phyloP scores from a whole-genome alignment of 2,797 vertebrate species.

The Geotrypetes seraphini region DNA sequence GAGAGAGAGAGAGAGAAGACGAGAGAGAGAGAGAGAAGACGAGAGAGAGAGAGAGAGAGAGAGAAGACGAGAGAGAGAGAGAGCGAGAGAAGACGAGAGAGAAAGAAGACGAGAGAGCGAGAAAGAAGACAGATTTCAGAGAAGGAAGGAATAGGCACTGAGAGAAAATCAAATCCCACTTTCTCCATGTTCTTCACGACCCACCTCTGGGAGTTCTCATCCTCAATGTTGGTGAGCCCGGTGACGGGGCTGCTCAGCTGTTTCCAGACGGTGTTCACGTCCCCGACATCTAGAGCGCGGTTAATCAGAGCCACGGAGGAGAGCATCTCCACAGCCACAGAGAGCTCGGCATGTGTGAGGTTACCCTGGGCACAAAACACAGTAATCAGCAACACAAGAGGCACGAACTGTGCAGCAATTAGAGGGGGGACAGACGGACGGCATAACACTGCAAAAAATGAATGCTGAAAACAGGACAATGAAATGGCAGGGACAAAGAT shows the following conservation, averaged over 20 bases:
- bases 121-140: neutral
- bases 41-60: too few relatives aligned
- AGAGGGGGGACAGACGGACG: fast-evolving
- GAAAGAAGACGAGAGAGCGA: too few relatives aligned
- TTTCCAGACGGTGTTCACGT: slow-evolving; percentile 74
- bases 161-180: neutral
- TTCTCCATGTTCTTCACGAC: neutral
- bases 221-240: slow-evolving; percentile 87
- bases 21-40: too few relatives aligned
- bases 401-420: too few relatives aligned
- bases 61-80: neutral
- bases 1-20: too few relatives aligned
- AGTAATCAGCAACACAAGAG: too few relatives aligned
- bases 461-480: too few relatives aligned
- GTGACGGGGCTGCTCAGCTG: slow-evolving; percentile 80
- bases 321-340: slow-evolving; percentile 93
- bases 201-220: slow-evolving; percentile 86
- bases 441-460: too few relatives aligned
- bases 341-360: slow-evolving; percentile 82
- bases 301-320: slow-evolving; percentile 94
- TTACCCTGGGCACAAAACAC: slow-evolving; percentile 61
- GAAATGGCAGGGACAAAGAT: too few relatives aligned
- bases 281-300: slow-evolving; percentile 75
- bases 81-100: fast-evolving
- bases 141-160: too few relatives aligned